phyloP scores from a whole-genome alignment of 2,113 vertebrate species.

The Rhizomys pruinosus region DNA sequence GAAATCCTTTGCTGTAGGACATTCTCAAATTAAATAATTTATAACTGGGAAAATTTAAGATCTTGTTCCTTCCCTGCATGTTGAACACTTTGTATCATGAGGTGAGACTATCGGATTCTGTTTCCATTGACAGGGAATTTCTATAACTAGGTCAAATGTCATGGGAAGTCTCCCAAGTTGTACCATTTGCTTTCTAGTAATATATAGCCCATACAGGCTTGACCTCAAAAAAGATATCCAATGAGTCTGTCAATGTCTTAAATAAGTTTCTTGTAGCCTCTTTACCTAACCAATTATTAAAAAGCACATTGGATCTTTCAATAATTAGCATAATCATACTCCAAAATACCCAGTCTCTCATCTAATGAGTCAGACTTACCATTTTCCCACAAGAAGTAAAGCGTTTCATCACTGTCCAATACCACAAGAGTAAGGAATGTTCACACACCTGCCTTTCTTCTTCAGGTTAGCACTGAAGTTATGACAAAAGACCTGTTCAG shows the following conservation, averaged over 20 bases:
- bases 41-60: neutral
- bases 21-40: neutral
- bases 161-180: neutral
- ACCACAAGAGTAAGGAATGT: neutral
- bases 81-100: conserved; percentile 1
- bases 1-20: neutral
- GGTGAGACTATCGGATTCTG: neutral
- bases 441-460: neutral
- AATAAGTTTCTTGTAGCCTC: neutral
- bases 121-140: neutral
- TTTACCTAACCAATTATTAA: conserved; percentile 25
- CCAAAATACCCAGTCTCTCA: neutral
- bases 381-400: neutral
- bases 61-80: neutral
- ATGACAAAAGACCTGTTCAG: neutral
- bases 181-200: neutral
- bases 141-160: neutral
- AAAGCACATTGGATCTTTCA: neutral
- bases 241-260: neutral
- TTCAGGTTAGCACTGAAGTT: neutral
- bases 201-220: neutral
- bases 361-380: neutral
- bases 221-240: neutral
- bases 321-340: neutral
- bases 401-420: neutral